Base-by-base conservation (phyloP, 2,888 invertebrate genomes). In the Antheraea yamamai region DNA sequence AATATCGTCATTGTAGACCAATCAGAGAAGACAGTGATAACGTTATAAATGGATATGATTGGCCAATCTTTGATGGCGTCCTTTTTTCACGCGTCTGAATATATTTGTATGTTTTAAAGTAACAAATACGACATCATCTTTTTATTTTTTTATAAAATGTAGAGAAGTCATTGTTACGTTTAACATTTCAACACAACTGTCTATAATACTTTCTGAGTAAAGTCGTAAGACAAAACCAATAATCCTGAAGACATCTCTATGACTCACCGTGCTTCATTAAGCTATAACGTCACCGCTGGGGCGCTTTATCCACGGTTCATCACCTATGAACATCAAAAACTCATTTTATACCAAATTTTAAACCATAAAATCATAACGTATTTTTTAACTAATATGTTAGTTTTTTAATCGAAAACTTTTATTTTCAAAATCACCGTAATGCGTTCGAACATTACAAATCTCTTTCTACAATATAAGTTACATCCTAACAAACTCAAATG, bases 241-340 rank as follows among this genome's bases (percentile, higher is more conserved):
- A 30, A 66, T 3, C 18, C 23, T 1, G 23, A 23, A 64, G 12
- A 26, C 18, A 26, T 2, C 4, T 66, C 71, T 23, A 12, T 20
- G 39, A 39, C 35, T 30, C 70, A 74, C 70, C 39, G 74, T 35
- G 26, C 70, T 58, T 78, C 81, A 82, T 83, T 66, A 4, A 81
- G 84, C 85, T 86, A 85, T 86, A 82, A 76, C 77, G 75, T 75
- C 77, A 76, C 76, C 70, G 74, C 72, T 73, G 79, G 79, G 80
- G 78, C 80, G 83, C 85, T 84, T 84, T 84, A 83, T 77, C 80
- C 73, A 76, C 79, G 81, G 79, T 80, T 80, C 81, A 84, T 78
- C 77, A 80, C 74, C 75, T 73, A 30, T 30, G 51, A 55, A 72
- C 72, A 64, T 75, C 61, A 72, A 72, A 72, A 47, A 26, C 51